These are phyloP conservation scores for Nephrotoma appendiculata DNA, from an alignment of 2,888 invertebrate species.

Conservation along the genomic window DNA sequence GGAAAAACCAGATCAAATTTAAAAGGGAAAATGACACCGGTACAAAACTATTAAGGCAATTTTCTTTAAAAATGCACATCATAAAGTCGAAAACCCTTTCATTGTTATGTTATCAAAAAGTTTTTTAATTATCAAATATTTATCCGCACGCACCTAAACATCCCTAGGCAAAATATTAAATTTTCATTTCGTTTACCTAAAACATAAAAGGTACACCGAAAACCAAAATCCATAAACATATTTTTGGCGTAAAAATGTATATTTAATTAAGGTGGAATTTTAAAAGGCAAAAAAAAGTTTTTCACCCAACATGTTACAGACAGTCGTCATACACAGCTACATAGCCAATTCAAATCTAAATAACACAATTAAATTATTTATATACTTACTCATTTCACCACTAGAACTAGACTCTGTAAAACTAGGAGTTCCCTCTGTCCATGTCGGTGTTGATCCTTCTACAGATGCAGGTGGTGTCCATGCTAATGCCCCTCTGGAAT, in stretches of 20 bases:
- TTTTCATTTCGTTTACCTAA: neutral
- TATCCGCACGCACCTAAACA: neutral
- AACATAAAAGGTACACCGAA: neutral
- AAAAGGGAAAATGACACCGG: no score
- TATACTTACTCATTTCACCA: conserved; percentile 51
- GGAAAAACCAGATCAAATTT: no score
- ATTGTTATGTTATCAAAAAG: neutral
- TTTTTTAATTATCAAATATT: neutral
- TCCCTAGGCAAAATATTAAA: neutral
- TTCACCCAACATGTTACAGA: neutral
- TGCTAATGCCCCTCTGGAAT: conserved; percentile 36
- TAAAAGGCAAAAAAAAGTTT: neutral
- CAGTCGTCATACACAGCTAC: neutral
- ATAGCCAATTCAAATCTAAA: neutral
- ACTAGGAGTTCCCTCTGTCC: conserved; percentile 96
- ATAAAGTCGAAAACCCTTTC: neutral
- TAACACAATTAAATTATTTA: neutral
- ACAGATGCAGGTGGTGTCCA: conserved; percentile 80
- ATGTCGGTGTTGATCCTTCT: conserved; percentile 89
- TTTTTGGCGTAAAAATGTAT: neutral
- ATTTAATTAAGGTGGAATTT: neutral
- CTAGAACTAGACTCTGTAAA: conserved; percentile 95
- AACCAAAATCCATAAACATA: neutral
- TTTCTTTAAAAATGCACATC: no score
- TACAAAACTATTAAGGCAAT: no score